Evolutionary conservation across 2,797 vertebrate genomes (phyloP), one percentile per base, ranked within the genome.

Genomic region (Botia kubotai): DNA sequence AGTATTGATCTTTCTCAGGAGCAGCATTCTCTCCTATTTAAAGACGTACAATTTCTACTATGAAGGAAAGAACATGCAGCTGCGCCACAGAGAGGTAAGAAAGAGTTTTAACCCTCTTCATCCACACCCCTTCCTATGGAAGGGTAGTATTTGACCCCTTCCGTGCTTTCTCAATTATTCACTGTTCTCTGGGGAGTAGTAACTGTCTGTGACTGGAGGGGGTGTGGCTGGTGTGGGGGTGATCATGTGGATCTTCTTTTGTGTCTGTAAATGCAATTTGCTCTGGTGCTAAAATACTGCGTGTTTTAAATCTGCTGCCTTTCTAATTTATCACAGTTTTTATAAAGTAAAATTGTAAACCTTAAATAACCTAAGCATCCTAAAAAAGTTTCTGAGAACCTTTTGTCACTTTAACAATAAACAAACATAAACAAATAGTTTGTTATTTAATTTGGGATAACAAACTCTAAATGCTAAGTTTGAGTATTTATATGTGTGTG

Each of bases 31-130:
- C 19, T 88, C 96, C 23, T 95, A 98, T 86, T 91, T 99, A 50
- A 98, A 96, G 93, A 98, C 95, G 0, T 99, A 98, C 90, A 99
- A 99, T 91, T 89, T 98, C 57, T 98, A 98, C 90, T 98, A 98
- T 4, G 96, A 98, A 84, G 98, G 97, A 75, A 97, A 98, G 83
- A 99, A 96, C 75, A 85, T 98, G 58, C 97, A 99, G 92, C 96
- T 99, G 19, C 90, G 98, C 52, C 95, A 98, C 91, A 92, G 97
- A 87, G 97, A 98, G 91, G 98, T 98, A 86, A 33, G 50, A 70
- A 29, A 3, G 19, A 46, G 68, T 23, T 62, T 53, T 10, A 11
- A 46, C 10, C 8, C 43, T 46, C 43, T 46, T 46, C 10, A 8
- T 46, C 46, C n/a, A 60, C 48, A 50, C n/a, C 53, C n/a, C 67